Evolutionary conservation across 2,113 vertebrate genomes (phyloP), one percentile per base, ranked within the genome.

Genomic region (Salvelinus fontinalis): DNA sequence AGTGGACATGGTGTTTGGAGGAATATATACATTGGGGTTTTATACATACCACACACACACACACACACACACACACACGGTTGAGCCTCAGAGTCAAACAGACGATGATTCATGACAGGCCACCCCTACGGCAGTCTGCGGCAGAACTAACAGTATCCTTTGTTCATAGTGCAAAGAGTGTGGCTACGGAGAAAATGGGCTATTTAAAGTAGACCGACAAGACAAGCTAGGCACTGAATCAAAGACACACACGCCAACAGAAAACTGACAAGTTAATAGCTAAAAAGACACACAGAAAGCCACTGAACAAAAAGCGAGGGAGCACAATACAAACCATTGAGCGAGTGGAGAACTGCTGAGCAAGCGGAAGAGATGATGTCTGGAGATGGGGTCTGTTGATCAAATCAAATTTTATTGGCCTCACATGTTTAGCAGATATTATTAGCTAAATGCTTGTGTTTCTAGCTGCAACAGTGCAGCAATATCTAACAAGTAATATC

Each of bases 1-100:
- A 75, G 26, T 12, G 7, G 73, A 74, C 71, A 77, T 16, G 22
- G 82, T 72, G 16, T 29, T 64, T 13, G 49, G 57, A 81, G 72
- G 70, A 73, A 84, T 73, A 51, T 75, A 59, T 0, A 11, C 66
- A 39, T n/a, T 70, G 49, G 64, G 64, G n/a, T 24, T 13, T 66
- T 66, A 60, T 26, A 26, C 26, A 26, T 26, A 24, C 1, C 14
- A 59, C 57, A 59, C 18, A 59, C 57, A 59, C 5, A 20, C 57
- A 59, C 57, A 20, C 18, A 60, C 59, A 62, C 18, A 60, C 18
- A 59, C n/a, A 62, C n/a, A 54, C 14, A 54, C 16, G 4, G 51
- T 54, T 54, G 16, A 5, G 51, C 14, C 51, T 4, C 14, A 18
- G 16, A 54, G 16, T 18, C 51, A 54, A 54, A 54, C 51, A 54